phyloP scores from a whole-genome alignment of 1,140 invertebrate genomes.

The Cydia strobilella region DNA sequence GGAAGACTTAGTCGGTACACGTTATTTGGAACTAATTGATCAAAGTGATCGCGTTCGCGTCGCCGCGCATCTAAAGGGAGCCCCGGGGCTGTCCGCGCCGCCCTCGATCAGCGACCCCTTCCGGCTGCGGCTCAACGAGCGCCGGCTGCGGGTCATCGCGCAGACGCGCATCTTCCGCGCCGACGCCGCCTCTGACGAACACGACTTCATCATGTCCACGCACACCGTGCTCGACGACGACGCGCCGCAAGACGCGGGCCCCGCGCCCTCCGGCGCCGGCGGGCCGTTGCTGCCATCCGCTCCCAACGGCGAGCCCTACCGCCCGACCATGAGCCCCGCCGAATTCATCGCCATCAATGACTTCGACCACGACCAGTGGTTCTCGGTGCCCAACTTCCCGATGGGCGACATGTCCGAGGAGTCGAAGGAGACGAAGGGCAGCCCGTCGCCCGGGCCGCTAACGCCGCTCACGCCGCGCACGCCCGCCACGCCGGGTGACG shows the following conservation, averaged over 20 bases:
- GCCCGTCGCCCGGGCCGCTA: conserved; percentile 57
- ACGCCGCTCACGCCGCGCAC: conserved; percentile 78
- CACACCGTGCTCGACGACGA: conserved; percentile 88
- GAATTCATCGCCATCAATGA: conserved; percentile 75
- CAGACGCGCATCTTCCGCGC: conserved; percentile 92
- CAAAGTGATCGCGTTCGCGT: conserved; percentile 87
- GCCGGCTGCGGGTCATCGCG: conserved; percentile 89
- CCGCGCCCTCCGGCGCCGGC: conserved; percentile 74
- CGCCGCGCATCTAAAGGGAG: conserved; percentile 87
- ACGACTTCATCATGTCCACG: conserved; percentile 95
- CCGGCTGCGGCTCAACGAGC: conserved; percentile 88
- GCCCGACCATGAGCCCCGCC: conserved; percentile 56
- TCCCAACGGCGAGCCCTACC: conserved; percentile 81
- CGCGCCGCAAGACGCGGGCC: conserved; percentile 68
- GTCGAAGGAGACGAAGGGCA: conserved; percentile 64
- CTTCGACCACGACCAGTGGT: conserved; percentile 82
- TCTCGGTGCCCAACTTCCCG: conserved; percentile 46
- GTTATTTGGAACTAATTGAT: conserved; percentile 90
- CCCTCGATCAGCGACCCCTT: conserved; percentile 88
- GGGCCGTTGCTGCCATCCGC: conserved; percentile 85
- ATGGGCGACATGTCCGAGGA: conserved; percentile 65
- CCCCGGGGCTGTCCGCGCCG: conserved; percentile 82
- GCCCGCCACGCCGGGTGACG: conserved; percentile 62
- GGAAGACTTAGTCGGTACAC: conserved; percentile 82
- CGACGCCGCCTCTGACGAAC: conserved; percentile 84